Conservation (phyloP, 1,140 invertebrate genomes). For the Microplitis demolitor region DNA sequence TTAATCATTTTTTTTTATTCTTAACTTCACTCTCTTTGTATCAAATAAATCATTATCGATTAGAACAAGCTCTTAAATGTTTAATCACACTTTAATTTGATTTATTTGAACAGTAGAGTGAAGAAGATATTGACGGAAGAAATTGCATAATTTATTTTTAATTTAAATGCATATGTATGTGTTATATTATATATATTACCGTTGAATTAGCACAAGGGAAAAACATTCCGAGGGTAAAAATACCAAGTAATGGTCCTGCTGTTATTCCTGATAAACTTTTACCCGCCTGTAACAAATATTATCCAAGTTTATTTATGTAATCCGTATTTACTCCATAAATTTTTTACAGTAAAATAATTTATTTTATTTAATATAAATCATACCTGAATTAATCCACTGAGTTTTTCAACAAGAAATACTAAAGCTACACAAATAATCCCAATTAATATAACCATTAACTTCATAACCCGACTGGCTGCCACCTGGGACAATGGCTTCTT, state of each 20-base stretch:
- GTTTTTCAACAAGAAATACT: slow-evolving; percentile 73
- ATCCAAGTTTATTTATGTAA: too few species aligned
- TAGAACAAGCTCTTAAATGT: background rate
- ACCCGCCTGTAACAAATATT: slow-evolving; percentile 57
- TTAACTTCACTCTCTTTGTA: too few species aligned
- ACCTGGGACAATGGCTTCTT: slow-evolving; percentile 67
- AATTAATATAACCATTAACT: slow-evolving; percentile 69
- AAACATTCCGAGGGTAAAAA: slow-evolving; percentile 80
- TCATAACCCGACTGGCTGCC: slow-evolving; percentile 71
- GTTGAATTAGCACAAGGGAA: slow-evolving; percentile 73
- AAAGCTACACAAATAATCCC: slow-evolving; percentile 68
- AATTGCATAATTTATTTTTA: background rate
- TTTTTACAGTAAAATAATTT: too few species aligned
- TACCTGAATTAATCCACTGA: slow-evolving; percentile 71
- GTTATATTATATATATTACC: slow-evolving; percentile 56
- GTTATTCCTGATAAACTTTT: slow-evolving; percentile 73
- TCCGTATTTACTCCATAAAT: too few species aligned
- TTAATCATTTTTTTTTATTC: background rate
- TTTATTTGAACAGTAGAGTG: too few species aligned
- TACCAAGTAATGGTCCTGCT: slow-evolving; percentile 75
- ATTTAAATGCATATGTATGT: too few species aligned
- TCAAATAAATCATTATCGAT: background rate
- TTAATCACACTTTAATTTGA: too few species aligned
- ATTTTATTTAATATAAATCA: background rate
- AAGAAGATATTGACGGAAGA: too few species aligned